Evolutionary conservation across 2,113 vertebrate species (phyloP), one percentile per base, ranked within the genome.

Genomic region (Poecilia latipinna): DNA sequence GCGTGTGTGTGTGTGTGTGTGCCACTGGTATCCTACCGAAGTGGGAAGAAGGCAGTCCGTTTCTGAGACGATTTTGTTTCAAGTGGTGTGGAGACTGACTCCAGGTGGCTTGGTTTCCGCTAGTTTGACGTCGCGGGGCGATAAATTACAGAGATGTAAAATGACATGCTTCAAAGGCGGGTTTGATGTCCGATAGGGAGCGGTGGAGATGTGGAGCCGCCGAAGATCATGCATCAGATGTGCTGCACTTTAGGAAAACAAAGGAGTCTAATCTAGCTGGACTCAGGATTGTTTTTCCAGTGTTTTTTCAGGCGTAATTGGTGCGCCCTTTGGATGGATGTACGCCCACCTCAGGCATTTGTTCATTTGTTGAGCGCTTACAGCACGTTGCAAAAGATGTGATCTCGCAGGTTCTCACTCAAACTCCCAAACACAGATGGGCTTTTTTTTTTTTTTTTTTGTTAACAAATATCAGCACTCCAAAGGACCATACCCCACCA

Each of bases 21-120:
- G 77, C 69, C 39, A 63, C 24, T n/a, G 51, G 51, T 57, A 57
- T 57, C 51, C 67, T 82, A 84, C 84, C 84, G 15, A 28, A 70
- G 83, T 51, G 78, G 85, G 75, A 87, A 86, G 85, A 81, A 82
- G 51, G 68, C 78, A 87, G 87, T 85, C 89, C 81, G 86, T 86
- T 84, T 85, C 71, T 70, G 80, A 75, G 75, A 84, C 82, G 81
- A 31, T 84, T 89, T 86, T 74, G 82, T 89, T 89, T 90, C 70
- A 89, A 86, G 83, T 89, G 81, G 82, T 86, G 78, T 77, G 64
- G 86, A 86, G 78, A 88, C 81, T 78, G 82, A 87, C 82, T 89
- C 74, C 74, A 76, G 78, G 88, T 82, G 54, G 62, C 77, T 68
- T 42, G 4, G 76, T 83, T 89, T 90, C 83, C 86, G 66, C 68